Evolutionary conservation across 1,140 invertebrate genomes (phyloP).

Genomic region (Sarcophaga bullata): DNA sequence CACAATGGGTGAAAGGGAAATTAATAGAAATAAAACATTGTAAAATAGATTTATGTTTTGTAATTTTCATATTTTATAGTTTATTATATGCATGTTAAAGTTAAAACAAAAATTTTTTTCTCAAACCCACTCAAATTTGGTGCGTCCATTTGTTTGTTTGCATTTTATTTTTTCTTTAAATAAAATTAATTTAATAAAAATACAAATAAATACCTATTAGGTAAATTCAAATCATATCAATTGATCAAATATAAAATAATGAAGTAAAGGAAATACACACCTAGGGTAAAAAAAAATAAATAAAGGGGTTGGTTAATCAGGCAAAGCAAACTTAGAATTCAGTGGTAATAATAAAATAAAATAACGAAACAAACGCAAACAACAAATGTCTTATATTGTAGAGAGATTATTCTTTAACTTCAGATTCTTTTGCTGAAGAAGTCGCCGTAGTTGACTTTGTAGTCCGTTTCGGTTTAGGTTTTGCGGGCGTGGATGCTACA

Average conservation of each 20-base stretch:
- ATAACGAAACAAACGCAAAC: not conserved
- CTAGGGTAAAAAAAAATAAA: not conserved
- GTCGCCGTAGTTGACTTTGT: not conserved
- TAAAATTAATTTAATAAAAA: conserved; percentile 4
- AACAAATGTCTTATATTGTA: not conserved
- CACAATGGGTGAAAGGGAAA: not conserved
- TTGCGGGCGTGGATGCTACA: not conserved
- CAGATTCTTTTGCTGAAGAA: not conserved
- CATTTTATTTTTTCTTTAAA: not conserved
- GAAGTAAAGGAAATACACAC: not conserved
- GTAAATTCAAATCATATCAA: not conserved
- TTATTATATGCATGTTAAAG: not conserved
- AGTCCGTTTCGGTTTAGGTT: not conserved
- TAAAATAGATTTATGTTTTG: not conserved
- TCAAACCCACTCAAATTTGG: not conserved
- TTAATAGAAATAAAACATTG: not conserved
- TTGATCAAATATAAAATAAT: not conserved
- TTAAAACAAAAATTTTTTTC: not conserved
- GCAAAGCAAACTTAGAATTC: not conserved
- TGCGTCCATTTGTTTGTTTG: conserved; percentile 5
- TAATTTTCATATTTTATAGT: not conserved
- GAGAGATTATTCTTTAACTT: conserved; percentile 29
- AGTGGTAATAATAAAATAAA: not conserved
- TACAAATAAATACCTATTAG: conserved; percentile 5
- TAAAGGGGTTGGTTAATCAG: too few relatives aligned